These are phyloP conservation scores for Caenorhabditis sulstoni DNA, from an alignment of 2,888 invertebrate species.

Conservation along the genomic window DNA sequence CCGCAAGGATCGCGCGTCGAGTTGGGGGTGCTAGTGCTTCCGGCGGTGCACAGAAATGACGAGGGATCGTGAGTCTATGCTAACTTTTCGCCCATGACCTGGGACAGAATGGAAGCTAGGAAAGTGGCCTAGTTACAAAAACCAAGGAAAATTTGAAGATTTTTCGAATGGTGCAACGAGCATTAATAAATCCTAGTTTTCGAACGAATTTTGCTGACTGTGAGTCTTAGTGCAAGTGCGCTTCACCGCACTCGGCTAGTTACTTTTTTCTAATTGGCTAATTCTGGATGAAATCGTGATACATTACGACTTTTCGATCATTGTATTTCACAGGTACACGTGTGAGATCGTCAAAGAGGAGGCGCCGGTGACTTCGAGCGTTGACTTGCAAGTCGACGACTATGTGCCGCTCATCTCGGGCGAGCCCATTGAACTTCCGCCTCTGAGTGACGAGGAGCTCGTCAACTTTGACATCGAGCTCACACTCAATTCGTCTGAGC, in stretches of 20 bases:
- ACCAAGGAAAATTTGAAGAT: too few relatives aligned
- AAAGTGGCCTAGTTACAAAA: too few relatives aligned
- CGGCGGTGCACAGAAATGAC: slow-evolving; percentile 55
- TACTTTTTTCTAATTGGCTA: too few relatives aligned
- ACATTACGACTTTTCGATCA: too few relatives aligned
- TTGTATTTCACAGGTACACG: slow-evolving; percentile 59
- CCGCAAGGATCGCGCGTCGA: slow-evolving; percentile 53
- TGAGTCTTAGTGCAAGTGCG: too few relatives aligned
- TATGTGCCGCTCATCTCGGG: slow-evolving; percentile 75
- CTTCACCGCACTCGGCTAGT: too few relatives aligned
- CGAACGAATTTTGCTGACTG: too few relatives aligned
- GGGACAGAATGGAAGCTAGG: too few relatives aligned
- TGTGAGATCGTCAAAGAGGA: slow-evolving; percentile 61
- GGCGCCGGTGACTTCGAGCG: slow-evolving; percentile 50
- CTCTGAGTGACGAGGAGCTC: slow-evolving; percentile 70
- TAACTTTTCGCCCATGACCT: too few relatives aligned
- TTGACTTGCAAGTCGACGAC: slow-evolving; percentile 73
- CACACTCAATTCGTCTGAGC: slow-evolving; percentile 64
- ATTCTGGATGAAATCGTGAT: too few relatives aligned
- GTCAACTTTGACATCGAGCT: slow-evolving; percentile 67
- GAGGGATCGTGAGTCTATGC: slow-evolving; percentile 69
- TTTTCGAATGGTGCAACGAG: too few relatives aligned
- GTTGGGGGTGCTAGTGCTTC: slow-evolving; percentile 65
- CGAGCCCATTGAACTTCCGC: slow-evolving; percentile 69
- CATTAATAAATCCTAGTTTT: too few relatives aligned